Evolutionary conservation across 37 sponge, comb jelly and placozoan genomes (phyloP).

Genomic region (Theonella swinhoei): DNA sequence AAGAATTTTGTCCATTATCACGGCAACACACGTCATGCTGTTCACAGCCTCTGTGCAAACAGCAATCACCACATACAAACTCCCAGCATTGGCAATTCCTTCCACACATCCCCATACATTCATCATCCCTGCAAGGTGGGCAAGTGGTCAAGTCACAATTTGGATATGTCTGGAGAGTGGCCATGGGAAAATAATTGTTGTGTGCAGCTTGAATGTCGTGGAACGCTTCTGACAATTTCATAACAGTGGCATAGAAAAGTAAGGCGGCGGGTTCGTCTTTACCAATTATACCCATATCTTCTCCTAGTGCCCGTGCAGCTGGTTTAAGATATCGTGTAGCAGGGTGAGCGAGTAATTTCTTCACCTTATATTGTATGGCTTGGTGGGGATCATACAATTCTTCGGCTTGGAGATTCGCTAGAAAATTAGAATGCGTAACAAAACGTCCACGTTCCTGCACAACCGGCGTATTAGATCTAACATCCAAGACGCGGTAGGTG

Average conservation of each 20-base stretch:
- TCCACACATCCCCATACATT: constrained; percentile 39
- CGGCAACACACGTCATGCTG: constrained; percentile 39
- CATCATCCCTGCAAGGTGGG: not conserved
- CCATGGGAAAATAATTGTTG: too few species aligned
- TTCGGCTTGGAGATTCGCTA: too few species aligned
- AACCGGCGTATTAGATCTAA: too few species aligned
- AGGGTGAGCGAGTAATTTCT: too few species aligned
- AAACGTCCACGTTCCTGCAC: too few species aligned
- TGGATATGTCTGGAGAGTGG: not conserved
- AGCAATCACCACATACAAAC: constrained; percentile 34
- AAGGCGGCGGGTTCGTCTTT: not conserved
- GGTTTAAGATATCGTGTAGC: too few species aligned
- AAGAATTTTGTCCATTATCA: not conserved
- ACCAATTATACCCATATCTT: not conserved
- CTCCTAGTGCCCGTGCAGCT: not conserved
- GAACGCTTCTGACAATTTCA: not conserved
- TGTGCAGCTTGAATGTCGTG: too few species aligned
- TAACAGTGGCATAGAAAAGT: not conserved
- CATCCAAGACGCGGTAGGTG: too few species aligned
- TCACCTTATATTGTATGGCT: too few species aligned
- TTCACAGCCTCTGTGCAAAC: constrained; percentile 32
- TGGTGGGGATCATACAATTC: too few species aligned
- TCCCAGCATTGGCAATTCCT: constrained; percentile 10
- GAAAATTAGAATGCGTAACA: too few species aligned
- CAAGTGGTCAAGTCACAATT: not conserved